These are phyloP conservation scores for Platynereis dumerilii DNA, from an alignment of 2,888 invertebrate species.

Conservation along the genomic window DNA sequence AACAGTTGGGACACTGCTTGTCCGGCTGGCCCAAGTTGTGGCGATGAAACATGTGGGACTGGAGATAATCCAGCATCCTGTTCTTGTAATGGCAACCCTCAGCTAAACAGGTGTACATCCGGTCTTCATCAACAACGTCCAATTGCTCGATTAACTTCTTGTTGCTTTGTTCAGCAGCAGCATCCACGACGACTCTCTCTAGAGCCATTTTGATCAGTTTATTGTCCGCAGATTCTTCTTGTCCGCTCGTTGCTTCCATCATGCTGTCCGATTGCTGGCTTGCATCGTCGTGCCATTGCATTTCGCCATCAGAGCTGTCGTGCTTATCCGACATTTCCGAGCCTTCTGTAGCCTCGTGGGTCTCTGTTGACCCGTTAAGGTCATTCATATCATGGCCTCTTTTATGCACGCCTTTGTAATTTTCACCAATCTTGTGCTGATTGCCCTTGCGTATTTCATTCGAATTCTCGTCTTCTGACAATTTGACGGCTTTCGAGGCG, in stretches of 20 bases:
- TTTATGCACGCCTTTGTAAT: no score
- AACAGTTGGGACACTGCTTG: constrained; percentile 16
- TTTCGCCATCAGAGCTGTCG: background rate
- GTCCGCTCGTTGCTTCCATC: background rate
- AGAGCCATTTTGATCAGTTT: background rate
- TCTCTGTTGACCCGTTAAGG: background rate
- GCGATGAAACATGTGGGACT: constrained; percentile 27
- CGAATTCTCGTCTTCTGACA: no score
- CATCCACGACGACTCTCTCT: background rate
- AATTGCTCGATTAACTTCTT: background rate
- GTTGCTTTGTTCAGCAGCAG: background rate
- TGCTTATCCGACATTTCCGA: background rate
- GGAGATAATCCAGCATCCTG: constrained; percentile 18
- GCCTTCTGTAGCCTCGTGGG: background rate
- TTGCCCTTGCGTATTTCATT: background rate
- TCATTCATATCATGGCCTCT: no score
- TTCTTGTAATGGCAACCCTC: constrained; percentile 24
- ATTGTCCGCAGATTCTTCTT: background rate
- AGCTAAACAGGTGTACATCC: constrained; percentile 8
- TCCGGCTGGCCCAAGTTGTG: constrained; percentile 23
- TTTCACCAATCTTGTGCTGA: no score
- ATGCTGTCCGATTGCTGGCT: background rate
- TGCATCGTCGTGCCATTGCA: background rate
- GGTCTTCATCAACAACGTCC: background rate
- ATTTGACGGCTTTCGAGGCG: no score